Evolutionary conservation across 1,140 invertebrate genomes (phyloP).

Genomic region (Tetramorium alpestre): DNA sequence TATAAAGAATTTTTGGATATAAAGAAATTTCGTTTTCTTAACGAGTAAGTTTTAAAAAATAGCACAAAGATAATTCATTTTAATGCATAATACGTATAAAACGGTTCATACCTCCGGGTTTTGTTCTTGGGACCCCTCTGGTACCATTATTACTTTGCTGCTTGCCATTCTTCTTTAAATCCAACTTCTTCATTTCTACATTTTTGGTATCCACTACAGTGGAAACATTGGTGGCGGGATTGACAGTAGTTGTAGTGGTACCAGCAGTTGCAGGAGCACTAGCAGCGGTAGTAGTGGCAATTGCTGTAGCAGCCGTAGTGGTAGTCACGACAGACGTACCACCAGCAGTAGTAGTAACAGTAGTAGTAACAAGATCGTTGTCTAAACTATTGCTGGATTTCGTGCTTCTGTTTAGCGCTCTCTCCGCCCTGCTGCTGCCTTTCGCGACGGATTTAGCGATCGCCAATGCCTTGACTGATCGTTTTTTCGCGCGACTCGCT

Average conservation of each 20-base stretch:
- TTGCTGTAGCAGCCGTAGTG: conserved; percentile 39
- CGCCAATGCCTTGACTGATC: conserved; percentile 77
- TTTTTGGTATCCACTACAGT: conserved; percentile 59
- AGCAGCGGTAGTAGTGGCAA: conserved; percentile 43
- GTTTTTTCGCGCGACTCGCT: conserved; percentile 77
- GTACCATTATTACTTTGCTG: conserved; percentile 71
- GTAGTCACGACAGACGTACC: conserved; percentile 45
- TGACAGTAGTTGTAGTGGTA: conserved; percentile 48
- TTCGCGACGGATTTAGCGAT: conserved; percentile 81
- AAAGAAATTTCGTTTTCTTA: not conserved
- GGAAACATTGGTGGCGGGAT: conserved; percentile 20
- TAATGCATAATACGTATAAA: not conserved
- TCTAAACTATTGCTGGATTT: conserved; percentile 63
- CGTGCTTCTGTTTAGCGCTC: conserved; percentile 79
- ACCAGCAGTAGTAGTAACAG: conserved; percentile 50
- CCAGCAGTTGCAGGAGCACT: conserved; percentile 43
- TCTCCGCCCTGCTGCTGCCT: conserved; percentile 82
- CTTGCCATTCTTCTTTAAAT: conserved; percentile 69
- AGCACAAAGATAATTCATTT: not conserved
- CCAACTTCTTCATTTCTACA: conserved; percentile 71
- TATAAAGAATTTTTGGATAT: not conserved
- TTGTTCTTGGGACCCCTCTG: conserved; percentile 69
- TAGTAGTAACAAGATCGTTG: conserved; percentile 60
- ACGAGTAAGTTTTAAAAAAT: not conserved
- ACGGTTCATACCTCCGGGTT: conserved; percentile 71